phyloP scores from a whole-genome alignment of 2,888 invertebrate genomes.

The Minunthozetes semirufus region DNA sequence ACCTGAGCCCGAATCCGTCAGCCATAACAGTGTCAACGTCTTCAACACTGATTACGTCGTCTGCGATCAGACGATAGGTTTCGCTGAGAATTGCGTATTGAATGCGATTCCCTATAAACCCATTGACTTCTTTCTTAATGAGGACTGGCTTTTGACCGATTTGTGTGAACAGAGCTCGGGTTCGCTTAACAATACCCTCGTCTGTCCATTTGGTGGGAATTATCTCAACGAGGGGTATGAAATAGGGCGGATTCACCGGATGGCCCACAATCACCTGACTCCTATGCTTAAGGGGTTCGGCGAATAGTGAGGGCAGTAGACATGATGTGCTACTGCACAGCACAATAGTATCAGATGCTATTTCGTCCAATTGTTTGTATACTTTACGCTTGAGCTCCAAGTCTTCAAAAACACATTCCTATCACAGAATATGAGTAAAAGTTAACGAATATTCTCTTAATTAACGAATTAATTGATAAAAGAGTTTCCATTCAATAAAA shows the following conservation, averaged over 20 bases:
- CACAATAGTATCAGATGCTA: slow-evolving; percentile 62
- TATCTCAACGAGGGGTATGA: slow-evolving; percentile 86
- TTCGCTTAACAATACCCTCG: slow-evolving; percentile 63
- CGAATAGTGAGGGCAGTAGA: slow-evolving; percentile 78
- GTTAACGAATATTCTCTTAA: neutral
- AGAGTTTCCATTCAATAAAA: too few relatives aligned
- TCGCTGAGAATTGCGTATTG: slow-evolving; percentile 93
- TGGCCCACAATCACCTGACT: slow-evolving; percentile 73
- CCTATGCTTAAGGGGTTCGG: slow-evolving; percentile 67
- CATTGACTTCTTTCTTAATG: slow-evolving; percentile 75
- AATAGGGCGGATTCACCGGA: slow-evolving; percentile 94
- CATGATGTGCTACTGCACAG: slow-evolving; percentile 90
- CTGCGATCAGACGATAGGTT: slow-evolving; percentile 77
- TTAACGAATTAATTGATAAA: neutral
- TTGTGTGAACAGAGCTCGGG: slow-evolving; percentile 70
- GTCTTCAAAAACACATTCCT: slow-evolving; percentile 90
- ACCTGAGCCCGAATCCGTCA: slow-evolving; percentile 87
- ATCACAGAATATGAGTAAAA: slow-evolving; percentile 47
- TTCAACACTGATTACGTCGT: slow-evolving; percentile 72
- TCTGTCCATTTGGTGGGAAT: slow-evolving; percentile 92
- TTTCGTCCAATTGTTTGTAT: slow-evolving; percentile 65
- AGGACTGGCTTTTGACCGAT: slow-evolving; percentile 87
- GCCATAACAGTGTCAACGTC: slow-evolving; percentile 91
- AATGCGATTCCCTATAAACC: slow-evolving; percentile 86
- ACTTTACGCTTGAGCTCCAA: slow-evolving; percentile 74